Conservation (phyloP, 64 coral and sea anemone species). For the Pachyseris speciosa region DNA sequence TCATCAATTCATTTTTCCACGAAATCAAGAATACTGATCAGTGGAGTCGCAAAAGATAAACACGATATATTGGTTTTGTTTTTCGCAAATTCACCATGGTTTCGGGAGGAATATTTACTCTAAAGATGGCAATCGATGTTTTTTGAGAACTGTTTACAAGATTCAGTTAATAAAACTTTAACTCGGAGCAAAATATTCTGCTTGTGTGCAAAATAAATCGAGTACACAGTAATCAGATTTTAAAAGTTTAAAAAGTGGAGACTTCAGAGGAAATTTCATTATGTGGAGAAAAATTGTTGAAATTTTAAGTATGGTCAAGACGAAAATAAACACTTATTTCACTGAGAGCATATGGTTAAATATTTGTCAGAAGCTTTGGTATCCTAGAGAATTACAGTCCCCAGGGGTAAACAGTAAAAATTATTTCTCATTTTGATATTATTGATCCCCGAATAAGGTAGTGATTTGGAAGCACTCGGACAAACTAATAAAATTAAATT, state of each 20-base stretch:
- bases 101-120: not conserved
- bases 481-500: no score
- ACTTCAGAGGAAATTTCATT: no score
- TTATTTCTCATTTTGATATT: no score
- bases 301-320: not conserved
- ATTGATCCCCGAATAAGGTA: no score
- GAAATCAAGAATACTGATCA: not conserved
- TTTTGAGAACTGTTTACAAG: not conserved
- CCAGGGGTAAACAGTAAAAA: no score
- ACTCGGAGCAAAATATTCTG: not conserved
- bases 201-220: no score
- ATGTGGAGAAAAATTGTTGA: no score
- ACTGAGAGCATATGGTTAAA: not conserved
- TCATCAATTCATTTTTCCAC: not conserved
- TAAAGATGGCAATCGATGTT: not conserved
- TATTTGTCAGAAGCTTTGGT: not conserved
- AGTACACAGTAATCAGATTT: no score
- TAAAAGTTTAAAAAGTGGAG: no score
- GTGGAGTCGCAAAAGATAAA: not conserved
- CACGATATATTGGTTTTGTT: slow-evolving; percentile 25
- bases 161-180: no score
- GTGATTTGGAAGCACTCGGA: no score
- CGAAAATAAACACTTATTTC: not conserved
- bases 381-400: no score
- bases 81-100: slow-evolving; percentile 10